Conservation (phyloP, 2,113 vertebrate species). For the Tretioscincus oriximinensis region DNA sequence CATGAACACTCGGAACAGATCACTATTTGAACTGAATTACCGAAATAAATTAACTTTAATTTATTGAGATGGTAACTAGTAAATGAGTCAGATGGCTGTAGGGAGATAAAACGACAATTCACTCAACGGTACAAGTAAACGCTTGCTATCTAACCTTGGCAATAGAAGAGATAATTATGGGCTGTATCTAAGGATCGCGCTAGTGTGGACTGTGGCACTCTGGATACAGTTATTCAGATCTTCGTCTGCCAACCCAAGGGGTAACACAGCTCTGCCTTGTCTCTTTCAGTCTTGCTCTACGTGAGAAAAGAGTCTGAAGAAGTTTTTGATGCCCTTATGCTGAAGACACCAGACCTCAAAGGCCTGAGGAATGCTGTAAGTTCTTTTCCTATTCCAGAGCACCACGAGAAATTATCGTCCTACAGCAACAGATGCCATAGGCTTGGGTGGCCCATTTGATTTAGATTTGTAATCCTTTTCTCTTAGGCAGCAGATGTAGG, state of each 20-base stretch:
- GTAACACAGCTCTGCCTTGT: not conserved
- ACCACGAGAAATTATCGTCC: not conserved
- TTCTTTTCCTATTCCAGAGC: not conserved
- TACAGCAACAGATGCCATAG: not conserved
- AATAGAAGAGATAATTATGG: no score
- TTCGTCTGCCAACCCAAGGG: not conserved
- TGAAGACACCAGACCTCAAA: slow-evolving; percentile 88
- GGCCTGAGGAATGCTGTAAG: slow-evolving; percentile 92
- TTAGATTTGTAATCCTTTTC: no score
- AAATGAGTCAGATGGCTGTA: no score
- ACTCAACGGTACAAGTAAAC: no score
- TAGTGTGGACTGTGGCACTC: no score
- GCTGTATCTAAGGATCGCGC: no score
- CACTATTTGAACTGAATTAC: no score
- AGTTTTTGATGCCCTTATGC: slow-evolving; percentile 95
- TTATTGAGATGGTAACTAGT: no score
- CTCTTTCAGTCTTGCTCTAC: slow-evolving; percentile 85
- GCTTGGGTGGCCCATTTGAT: not conserved
- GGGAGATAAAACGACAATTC: no score
- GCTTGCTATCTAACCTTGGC: no score
- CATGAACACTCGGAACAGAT: no score
- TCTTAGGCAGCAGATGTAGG: not conserved
- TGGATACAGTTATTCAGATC: not conserved
- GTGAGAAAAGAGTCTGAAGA: slow-evolving; percentile 88
- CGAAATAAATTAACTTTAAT: no score